These are phyloP conservation scores for Crenichthys baileyi DNA, from an alignment of 2,797 vertebrate genomes.

Conservation along the genomic window DNA sequence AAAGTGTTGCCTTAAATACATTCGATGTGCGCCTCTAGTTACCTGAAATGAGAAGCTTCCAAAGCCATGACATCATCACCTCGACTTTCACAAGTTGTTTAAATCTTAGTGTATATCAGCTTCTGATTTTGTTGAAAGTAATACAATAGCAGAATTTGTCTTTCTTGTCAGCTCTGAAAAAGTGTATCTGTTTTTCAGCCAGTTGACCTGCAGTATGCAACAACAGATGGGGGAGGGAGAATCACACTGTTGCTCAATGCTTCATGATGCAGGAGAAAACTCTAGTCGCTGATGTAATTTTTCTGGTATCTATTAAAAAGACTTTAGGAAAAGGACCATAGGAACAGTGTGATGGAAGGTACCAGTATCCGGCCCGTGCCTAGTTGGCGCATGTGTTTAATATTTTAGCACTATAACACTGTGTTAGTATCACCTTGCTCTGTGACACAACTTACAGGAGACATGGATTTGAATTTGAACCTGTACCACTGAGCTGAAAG, in stretches of 20 bases:
- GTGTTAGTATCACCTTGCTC: conserved; percentile 1
- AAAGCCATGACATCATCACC: background rate
- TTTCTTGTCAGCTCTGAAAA: background rate
- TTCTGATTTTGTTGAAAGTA: background rate
- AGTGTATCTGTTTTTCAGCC: background rate
- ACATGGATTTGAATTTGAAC: conserved; percentile 22
- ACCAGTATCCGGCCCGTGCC: background rate
- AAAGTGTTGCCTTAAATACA: too few relatives aligned
- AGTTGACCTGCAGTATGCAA: background rate
- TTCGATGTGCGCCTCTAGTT: too few relatives aligned
- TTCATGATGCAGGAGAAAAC: background rate
- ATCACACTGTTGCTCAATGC: background rate
- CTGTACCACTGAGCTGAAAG: conserved; percentile 11
- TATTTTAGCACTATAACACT: conserved; percentile 9
- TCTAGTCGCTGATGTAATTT: background rate
- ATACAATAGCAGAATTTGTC: background rate
- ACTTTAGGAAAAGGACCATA: too few relatives aligned
- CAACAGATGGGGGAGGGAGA: background rate
- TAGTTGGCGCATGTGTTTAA: background rate
- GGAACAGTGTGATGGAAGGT: background rate
- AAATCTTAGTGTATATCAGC: background rate
- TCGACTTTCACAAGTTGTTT: background rate
- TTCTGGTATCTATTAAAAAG: background rate
- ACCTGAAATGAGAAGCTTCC: too few relatives aligned
- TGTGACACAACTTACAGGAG: conserved; percentile 4